A percentile compares a stretch with the other conserved stretches of the same genome.
Conservation (phyloP, 2,888 invertebrate genomes). For the Philopedon plagiatum region DNA sequence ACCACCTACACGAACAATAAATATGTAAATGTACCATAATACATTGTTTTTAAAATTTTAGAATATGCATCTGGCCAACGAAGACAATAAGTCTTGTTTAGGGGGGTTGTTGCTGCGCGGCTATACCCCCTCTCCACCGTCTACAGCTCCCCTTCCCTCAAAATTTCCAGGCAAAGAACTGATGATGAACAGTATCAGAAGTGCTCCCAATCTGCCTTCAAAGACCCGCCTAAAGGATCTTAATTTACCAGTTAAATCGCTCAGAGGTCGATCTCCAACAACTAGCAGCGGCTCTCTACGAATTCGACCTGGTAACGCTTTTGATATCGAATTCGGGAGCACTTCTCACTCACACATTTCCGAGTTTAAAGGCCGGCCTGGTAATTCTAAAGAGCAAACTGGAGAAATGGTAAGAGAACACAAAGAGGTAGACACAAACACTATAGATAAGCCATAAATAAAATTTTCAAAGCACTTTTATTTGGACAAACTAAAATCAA, state of each 20-base stretch:
- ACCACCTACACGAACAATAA: neutral
- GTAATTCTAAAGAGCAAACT: slow-evolving; percentile 71
- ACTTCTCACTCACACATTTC: slow-evolving; percentile 67
- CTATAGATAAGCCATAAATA: too few species aligned
- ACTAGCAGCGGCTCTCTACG: slow-evolving; percentile 73
- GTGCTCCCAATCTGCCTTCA: slow-evolving; percentile 83
- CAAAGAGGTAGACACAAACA: too few species aligned
- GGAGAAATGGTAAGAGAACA: slow-evolving; percentile 55
- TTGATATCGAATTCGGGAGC: slow-evolving; percentile 63
- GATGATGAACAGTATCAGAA: slow-evolving; percentile 84
- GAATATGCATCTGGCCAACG: slow-evolving; percentile 76
- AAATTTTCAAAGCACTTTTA: too few species aligned
- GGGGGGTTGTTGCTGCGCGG: slow-evolving; percentile 78
- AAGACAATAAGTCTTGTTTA: slow-evolving; percentile 71
- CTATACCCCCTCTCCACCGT: slow-evolving; percentile 87
- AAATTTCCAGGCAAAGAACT: slow-evolving; percentile 80
- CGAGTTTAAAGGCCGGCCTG: slow-evolving; percentile 73
- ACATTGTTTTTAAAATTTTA: slow-evolving; percentile 61
- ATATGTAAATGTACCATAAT: neutral
- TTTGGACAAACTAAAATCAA: too few species aligned
- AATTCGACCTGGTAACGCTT: slow-evolving; percentile 61
- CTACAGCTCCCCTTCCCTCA: slow-evolving; percentile 86
- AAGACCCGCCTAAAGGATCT: slow-evolving; percentile 81
- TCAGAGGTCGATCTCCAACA: slow-evolving; percentile 75
- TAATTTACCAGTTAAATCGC: slow-evolving; percentile 80